These are phyloP conservation scores for Macrosteles quadrilineatus DNA, from an alignment of 1,140 invertebrate genomes.

Conservation along the genomic window DNA sequence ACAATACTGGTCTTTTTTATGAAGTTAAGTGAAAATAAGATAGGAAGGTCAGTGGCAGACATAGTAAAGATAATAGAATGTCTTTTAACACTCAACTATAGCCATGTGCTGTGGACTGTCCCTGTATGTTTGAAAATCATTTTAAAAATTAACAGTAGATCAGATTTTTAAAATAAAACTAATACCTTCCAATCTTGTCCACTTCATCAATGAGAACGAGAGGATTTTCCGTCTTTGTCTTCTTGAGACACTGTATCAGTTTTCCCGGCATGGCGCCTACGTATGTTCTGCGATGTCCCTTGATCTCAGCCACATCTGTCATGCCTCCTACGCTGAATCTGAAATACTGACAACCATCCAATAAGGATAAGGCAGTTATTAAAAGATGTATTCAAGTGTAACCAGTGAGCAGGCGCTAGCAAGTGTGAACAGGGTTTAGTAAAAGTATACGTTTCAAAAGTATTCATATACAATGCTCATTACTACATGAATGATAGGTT, in stretches of 20 bases:
- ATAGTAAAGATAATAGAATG: neutral
- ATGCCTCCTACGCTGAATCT: conserved; percentile 99
- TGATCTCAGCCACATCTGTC: conserved; percentile 99
- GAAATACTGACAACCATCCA: conserved; percentile 69
- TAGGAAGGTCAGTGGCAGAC: too few species aligned
- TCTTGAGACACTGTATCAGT: conserved; percentile 98
- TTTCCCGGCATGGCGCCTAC: conserved; percentile 99
- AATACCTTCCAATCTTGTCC: conserved; percentile 87
- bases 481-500: too few species aligned
- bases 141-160: too few species aligned
- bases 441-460: too few species aligned
- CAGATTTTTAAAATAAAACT: too few species aligned
- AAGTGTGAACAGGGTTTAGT: too few species aligned
- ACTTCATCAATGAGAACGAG: conserved; percentile 98
- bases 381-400: too few species aligned
- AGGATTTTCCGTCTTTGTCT: conserved; percentile 98
- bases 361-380: too few species aligned
- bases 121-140: neutral
- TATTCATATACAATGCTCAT: too few species aligned
- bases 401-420: too few species aligned
- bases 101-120: neutral
- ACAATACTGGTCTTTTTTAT: too few species aligned
- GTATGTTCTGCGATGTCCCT: conserved; percentile 95
- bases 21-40: too few species aligned
- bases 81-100: neutral